phyloP scores from a whole-genome alignment of 2,888 invertebrate genomes.

The Lasioglossum villosulum region DNA sequence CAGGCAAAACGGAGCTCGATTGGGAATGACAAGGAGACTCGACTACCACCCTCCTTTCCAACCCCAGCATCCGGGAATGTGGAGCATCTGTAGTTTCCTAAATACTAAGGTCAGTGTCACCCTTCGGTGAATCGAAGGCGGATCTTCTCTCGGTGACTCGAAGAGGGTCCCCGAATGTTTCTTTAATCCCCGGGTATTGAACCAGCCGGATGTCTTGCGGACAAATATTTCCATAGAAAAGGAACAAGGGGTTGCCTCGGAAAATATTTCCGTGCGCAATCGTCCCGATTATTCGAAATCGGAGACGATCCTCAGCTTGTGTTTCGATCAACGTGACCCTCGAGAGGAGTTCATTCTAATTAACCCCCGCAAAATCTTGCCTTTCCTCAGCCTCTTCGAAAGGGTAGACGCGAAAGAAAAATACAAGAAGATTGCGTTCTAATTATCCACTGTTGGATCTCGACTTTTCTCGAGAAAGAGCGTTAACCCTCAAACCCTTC shows the following conservation, averaged over 20 bases:
- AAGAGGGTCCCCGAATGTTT: conserved; percentile 18
- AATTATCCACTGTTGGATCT: neutral
- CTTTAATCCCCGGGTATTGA: neutral
- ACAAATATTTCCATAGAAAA: conserved; percentile 17
- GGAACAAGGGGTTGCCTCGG: neutral
- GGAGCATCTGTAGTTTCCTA: conserved; percentile 80
- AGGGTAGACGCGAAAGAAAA: neutral
- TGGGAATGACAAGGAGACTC: conserved; percentile 78
- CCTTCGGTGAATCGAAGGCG: conserved; percentile 74
- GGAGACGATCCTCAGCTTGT: neutral
- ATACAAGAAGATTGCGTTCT: neutral
- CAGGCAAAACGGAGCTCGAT: conserved; percentile 83
- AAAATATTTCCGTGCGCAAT: neutral
- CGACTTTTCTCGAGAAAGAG: neutral
- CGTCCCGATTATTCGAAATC: neutral
- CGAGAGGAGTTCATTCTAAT: neutral
- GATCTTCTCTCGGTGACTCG: conserved; percentile 32
- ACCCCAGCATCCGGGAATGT: conserved; percentile 77
- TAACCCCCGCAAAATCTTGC: neutral
- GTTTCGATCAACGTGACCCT: neutral
- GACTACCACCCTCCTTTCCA: conserved; percentile 43
- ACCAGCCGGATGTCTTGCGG: neutral
- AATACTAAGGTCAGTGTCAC: conserved; percentile 78
- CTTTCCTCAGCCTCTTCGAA: neutral
- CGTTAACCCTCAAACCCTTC: neutral